Evolutionary conservation across 1,140 invertebrate genomes (phyloP).

Genomic region (Scaptomyza montana): DNA sequence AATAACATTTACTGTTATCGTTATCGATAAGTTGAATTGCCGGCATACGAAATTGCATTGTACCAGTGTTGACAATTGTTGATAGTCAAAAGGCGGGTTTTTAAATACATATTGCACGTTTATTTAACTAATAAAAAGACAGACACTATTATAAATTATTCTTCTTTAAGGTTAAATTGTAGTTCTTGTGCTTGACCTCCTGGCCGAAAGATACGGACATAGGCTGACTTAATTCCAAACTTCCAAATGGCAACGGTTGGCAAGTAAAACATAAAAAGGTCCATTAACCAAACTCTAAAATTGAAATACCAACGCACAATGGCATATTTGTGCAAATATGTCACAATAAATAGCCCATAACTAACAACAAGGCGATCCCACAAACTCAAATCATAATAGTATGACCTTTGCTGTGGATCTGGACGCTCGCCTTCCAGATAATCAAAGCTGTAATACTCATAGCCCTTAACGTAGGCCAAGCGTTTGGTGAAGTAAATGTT

Average conservation of each 20-base stretch:
- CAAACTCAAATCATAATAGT: conserved; percentile 69
- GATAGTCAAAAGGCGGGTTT: neutral
- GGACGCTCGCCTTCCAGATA: conserved; percentile 35
- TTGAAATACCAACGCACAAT: conserved; percentile 78
- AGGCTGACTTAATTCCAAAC: conserved; percentile 69
- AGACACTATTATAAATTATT: conserved; percentile 6
- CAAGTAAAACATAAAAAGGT: conserved; percentile 73
- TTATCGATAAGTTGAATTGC: conserved; percentile 22
- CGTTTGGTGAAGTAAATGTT: conserved; percentile 77
- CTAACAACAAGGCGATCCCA: conserved; percentile 73
- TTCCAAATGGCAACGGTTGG: conserved; percentile 78
- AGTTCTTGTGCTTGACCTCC: conserved; percentile 60
- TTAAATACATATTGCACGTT: conserved; percentile 9
- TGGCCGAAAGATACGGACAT: conserved; percentile 72
- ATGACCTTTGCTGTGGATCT: conserved; percentile 56
- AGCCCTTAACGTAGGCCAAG: conserved; percentile 70
- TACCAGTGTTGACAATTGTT: conserved; percentile 3
- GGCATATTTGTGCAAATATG: conserved; percentile 69
- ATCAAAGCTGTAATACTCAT: conserved; percentile 78
- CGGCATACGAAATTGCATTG: neutral
- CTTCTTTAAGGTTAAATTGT: conserved; percentile 55
- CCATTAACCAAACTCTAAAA: conserved; percentile 66
- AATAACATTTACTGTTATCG: conserved; percentile 17
- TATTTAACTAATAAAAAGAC: conserved; percentile 3
- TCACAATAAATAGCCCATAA: conserved; percentile 72